Conservation (phyloP, 2,888 invertebrate genomes). For the Seira musarum region DNA sequence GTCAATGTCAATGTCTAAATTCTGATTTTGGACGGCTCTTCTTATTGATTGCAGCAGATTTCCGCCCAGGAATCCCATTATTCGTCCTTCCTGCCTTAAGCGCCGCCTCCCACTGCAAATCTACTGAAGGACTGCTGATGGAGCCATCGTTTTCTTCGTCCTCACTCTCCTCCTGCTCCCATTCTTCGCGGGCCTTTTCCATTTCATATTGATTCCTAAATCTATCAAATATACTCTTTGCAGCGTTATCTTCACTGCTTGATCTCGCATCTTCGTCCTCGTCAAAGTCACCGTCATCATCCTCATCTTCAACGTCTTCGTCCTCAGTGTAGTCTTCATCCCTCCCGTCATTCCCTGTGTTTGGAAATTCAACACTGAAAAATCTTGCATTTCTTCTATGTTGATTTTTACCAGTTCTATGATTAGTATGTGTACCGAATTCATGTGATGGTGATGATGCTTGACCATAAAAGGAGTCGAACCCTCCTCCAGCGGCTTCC, state of each 20-base stretch:
- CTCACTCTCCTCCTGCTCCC: slow-evolving; percentile 65
- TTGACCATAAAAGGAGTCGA: slow-evolving; percentile 51
- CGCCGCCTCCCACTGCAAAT: slow-evolving; percentile 54
- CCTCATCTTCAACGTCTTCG: slow-evolving; percentile 40
- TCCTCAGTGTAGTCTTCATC: slow-evolving; percentile 45
- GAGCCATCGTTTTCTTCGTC: slow-evolving; percentile 62
- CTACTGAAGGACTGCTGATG: slow-evolving; percentile 52
- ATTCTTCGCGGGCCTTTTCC: slow-evolving; percentile 66
- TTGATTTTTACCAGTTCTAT: slow-evolving; percentile 22
- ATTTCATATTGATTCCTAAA: slow-evolving; percentile 68
- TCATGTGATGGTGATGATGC: slow-evolving; percentile 28
- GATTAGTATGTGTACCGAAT: slow-evolving; percentile 5
- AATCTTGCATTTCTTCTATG: background rate
- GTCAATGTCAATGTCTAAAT: slow-evolving; percentile 28
- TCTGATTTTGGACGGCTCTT: slow-evolving; percentile 54
- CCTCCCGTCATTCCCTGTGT: slow-evolving; percentile 30
- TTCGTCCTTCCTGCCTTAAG: slow-evolving; percentile 37
- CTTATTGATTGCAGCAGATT: slow-evolving; percentile 36
- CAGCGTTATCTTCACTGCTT: slow-evolving; percentile 41
- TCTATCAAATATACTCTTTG: slow-evolving; percentile 65
- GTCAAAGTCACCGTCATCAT: slow-evolving; percentile 47
- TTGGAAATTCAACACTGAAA: slow-evolving; percentile 9
- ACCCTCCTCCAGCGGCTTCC: slow-evolving; percentile 25
- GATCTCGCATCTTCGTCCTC: slow-evolving; percentile 53
- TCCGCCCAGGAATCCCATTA: slow-evolving; percentile 18